phyloP scores from a whole-genome alignment of 1,140 invertebrate genomes.

The Aphidius ervi region DNA sequence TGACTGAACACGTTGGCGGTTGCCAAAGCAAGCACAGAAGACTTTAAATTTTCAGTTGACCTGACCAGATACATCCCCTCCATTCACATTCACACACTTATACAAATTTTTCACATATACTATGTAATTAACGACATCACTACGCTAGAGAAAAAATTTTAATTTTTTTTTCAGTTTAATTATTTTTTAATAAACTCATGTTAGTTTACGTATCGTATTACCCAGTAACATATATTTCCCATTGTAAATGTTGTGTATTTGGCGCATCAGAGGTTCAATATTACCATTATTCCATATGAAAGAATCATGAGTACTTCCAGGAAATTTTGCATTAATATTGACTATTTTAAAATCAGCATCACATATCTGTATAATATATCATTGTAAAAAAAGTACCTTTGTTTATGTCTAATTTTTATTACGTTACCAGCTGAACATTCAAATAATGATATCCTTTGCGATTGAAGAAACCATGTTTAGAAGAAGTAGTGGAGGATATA shows the following conservation, averaged over 20 bases:
- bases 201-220: background rate
- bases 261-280: constrained; percentile 14
- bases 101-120: too few species aligned
- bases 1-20: too few species aligned
- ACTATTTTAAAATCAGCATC: constrained; percentile 27
- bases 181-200: background rate
- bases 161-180: constrained; percentile 9
- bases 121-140: too few species aligned
- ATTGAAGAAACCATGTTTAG: constrained; percentile 37
- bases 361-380: constrained; percentile 23
- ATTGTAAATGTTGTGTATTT: constrained; percentile 5
- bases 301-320: constrained; percentile 26
- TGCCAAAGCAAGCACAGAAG: too few species aligned
- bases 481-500: constrained; percentile 25
- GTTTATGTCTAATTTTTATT: constrained; percentile 1
- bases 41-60: too few species aligned
- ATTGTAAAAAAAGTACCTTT: constrained; percentile 8
- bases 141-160: constrained; percentile 5
- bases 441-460: constrained; percentile 38
- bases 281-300: constrained; percentile 27
- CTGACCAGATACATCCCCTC: too few species aligned
- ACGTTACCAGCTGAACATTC: constrained; percentile 33
- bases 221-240: constrained; percentile 16
- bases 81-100: too few species aligned
- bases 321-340: constrained; percentile 29